Conservation (phyloP, 2,797 vertebrate species). For the Poliocrania exsul region DNA sequence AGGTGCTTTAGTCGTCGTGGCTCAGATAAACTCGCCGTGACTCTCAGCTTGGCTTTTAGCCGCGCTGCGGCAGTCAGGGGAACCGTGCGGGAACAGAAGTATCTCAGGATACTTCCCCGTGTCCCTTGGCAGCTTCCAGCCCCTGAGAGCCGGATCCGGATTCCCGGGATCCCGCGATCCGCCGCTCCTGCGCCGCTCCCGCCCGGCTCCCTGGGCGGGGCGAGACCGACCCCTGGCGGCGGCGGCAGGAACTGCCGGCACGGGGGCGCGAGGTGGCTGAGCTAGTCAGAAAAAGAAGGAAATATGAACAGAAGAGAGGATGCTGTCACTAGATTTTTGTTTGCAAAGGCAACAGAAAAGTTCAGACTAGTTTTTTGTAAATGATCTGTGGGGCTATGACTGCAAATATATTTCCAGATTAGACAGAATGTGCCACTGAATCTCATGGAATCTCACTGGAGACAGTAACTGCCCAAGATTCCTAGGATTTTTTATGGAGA, state of each 20-base stretch:
- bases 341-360: background rate
- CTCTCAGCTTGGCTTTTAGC: background rate
- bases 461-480: background rate
- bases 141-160: too few species aligned
- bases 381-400: background rate
- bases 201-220: background rate
- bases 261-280: background rate
- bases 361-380: background rate
- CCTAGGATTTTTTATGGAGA: background rate
- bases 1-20: background rate
- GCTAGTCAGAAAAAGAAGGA: background rate
- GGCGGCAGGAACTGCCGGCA: background rate
- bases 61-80: background rate
- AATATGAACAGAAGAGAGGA: background rate
- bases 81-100: background rate
- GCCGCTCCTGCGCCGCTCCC: background rate
- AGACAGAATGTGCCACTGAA: background rate
- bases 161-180: background rate
- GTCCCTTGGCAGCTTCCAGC: background rate
- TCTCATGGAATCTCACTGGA: background rate
- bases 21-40: accelerated
- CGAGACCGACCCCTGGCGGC: background rate
- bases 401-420: background rate
- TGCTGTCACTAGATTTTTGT: background rate
- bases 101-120: background rate